Evolutionary conservation across 2,888 invertebrate species (phyloP).

Genomic region (Hydroisotoma schaefferi): DNA sequence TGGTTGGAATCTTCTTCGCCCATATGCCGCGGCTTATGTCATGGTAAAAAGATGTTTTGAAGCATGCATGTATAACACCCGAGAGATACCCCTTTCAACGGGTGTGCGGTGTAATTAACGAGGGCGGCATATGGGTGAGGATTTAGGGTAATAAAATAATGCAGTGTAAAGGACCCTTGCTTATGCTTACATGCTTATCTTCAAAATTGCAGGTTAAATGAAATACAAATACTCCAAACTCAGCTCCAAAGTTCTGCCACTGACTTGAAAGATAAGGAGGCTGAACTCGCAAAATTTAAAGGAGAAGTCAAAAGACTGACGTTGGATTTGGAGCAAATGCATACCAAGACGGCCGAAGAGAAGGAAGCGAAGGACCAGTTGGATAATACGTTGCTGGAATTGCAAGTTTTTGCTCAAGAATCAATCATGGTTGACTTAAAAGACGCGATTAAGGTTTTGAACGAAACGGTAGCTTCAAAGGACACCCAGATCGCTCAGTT

Average conservation of each 20-base stretch:
- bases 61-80: too few relatives aligned
- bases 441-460: not conserved
- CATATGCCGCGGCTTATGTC: too few relatives aligned
- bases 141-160: not conserved
- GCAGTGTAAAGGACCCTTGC: not conserved
- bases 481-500: not conserved
- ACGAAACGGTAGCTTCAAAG: not conserved
- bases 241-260: not conserved
- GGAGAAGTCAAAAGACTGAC: constrained; percentile 5
- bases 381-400: not conserved
- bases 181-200: not conserved
- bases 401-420: not conserved
- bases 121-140: too few relatives aligned
- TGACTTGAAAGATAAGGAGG: not conserved
- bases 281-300: not conserved
- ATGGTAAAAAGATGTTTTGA: too few relatives aligned
- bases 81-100: too few relatives aligned
- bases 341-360: constrained; percentile 2
- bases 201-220: not conserved
- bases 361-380: constrained; percentile 1
- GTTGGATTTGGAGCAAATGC: constrained; percentile 1
- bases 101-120: too few relatives aligned
- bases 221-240: constrained; percentile 13
- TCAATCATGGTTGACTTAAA: not conserved
- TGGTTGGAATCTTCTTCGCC: too few relatives aligned